Base-by-base conservation (phyloP, 2,888 invertebrate species). In the Drosophila suboccidentalis region DNA sequence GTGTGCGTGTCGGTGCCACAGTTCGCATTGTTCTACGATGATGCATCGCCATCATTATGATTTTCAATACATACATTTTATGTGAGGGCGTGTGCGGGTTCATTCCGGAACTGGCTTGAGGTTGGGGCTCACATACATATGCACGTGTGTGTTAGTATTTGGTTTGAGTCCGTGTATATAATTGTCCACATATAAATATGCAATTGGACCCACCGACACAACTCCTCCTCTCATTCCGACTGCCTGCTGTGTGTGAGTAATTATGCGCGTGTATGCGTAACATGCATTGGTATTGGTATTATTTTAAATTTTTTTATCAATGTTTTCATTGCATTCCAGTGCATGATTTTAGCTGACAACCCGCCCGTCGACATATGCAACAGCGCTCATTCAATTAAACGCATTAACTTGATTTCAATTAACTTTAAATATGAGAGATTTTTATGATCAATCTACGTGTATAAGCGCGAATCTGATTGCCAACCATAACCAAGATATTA, bases 331-430 rank as follows among this genome's bases (percentile, higher is more conserved):
- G 88, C 85, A 82, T 80, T 77, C 58, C 75, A 19, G 58, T 79
- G 69, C 67, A 66, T 74, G 65, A 82, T 89, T 83, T 85, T 86
- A 82, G 89, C 77, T 41, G 69, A 50, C 74, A 74, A 55, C 29
- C 47, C 62, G 51, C 49, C 44, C 47, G 22, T 10, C 46, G 64
- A 50, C 86, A 82, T 87, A 83, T 83, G 81, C 79, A 39, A 51
- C 68, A 61, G 51, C 80, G 61, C 47, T 66, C 69, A 86, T 90
- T 90, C 71, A 88, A 90, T 88, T 86, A 86, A 90, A 90, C 71
- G 87, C 80, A 86, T 90, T 86, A 82, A 85, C 87, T 85, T 90
- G 89, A 85, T 85, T 90, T 90, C 89, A 86, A 89, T 86, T 86
- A 86, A 84, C 89, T 84, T 87, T 85, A 79, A 89, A 85, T 87